These are phyloP conservation scores for Archips crataeganus DNA, from an alignment of 2,888 invertebrate species.

Conservation along the genomic window DNA sequence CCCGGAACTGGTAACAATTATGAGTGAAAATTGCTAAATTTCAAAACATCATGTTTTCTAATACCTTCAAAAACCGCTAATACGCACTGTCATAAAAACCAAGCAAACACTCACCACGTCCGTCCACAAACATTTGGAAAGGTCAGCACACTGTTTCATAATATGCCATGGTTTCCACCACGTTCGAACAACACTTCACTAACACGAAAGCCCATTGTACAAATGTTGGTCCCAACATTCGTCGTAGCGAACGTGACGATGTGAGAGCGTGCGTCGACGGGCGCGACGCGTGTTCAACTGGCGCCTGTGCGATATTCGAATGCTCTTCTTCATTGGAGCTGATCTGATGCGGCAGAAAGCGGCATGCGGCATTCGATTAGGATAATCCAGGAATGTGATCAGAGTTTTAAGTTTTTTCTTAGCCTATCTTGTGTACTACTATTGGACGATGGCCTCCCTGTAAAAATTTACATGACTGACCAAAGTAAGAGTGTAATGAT, in stretches of 20 bases:
- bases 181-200: conserved; percentile 72
- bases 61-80: background rate
- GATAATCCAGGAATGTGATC: background rate
- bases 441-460: no score
- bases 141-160: conserved; percentile 68
- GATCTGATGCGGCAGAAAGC: conserved; percentile 5
- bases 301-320: conserved; percentile 56
- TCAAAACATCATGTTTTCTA: background rate
- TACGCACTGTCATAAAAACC: background rate
- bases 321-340: conserved; percentile 63
- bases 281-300: conserved; percentile 65
- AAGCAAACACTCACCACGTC: conserved; percentile 71
- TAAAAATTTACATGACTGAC: no score
- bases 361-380: background rate
- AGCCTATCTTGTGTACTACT: no score
- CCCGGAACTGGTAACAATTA: no score
- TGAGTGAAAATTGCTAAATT: no score
- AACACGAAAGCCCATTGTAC: conserved; percentile 66
- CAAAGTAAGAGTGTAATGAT: no score
- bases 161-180: conserved; percentile 65
- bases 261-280: conserved; percentile 66
- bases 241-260: conserved; percentile 64
- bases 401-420: background rate
- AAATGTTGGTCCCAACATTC: conserved; percentile 64
- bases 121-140: conserved; percentile 80